Evolutionary conservation across 2,888 invertebrate genomes (phyloP).

Genomic region (Synanthedon vespiformis): DNA sequence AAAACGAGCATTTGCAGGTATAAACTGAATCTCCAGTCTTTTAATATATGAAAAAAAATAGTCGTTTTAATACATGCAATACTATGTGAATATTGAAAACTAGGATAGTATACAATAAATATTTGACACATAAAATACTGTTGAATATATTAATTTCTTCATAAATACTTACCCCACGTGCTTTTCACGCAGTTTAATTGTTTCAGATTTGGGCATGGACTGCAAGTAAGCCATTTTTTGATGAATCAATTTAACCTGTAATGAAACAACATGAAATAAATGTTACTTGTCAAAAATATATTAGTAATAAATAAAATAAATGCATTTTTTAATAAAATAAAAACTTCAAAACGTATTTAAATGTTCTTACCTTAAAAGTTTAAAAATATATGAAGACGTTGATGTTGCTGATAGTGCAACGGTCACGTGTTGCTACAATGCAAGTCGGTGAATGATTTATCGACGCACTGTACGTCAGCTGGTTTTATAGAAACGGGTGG

Average conservation of each 20-base stretch:
- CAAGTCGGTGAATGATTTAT: conserved; percentile 13
- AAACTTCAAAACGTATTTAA: background rate
- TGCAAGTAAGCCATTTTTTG: conserved; percentile 71
- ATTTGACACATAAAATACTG: too few species aligned
- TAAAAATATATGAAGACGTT: background rate
- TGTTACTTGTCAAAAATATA: background rate
- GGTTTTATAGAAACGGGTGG: conserved; percentile 43
- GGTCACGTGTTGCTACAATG: conserved; percentile 10
- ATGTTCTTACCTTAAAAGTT: background rate
- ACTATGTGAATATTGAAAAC: too few species aligned
- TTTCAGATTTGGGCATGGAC: conserved; percentile 83
- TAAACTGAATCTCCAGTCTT: too few species aligned
- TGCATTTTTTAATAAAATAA: background rate
- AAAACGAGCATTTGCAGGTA: too few species aligned
- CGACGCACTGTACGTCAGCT: conserved; percentile 10
- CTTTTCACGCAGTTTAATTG: conserved; percentile 82
- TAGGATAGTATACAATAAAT: too few species aligned
- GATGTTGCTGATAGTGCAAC: background rate
- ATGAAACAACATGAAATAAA: conserved; percentile 7
- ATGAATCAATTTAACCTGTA: conserved; percentile 17
- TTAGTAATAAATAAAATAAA: background rate
- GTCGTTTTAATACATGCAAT: too few species aligned
- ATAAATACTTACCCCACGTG: conserved; percentile 80
- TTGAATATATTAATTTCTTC: too few species aligned
- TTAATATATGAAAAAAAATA: too few species aligned